These are phyloP conservation scores for Muschampia plurimacula DNA, from an alignment of 2,888 invertebrate genomes.

Conservation along the genomic window DNA sequence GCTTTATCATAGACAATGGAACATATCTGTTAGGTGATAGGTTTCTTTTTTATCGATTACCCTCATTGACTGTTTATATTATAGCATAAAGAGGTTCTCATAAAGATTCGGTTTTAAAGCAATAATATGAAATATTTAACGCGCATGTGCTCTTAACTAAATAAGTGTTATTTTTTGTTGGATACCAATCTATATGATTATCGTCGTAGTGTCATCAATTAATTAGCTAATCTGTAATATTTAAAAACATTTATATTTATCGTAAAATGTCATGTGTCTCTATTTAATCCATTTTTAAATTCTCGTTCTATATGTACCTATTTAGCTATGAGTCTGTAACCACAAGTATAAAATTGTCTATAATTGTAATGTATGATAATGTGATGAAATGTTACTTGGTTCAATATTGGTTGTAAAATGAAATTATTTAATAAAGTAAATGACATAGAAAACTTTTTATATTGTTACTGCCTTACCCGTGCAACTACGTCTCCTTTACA, in stretches of 20 bases:
- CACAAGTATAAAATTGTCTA: constrained; percentile 66
- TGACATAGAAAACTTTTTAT: constrained; percentile 53
- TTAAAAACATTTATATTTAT: constrained; percentile 45
- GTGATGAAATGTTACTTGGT: constrained; percentile 81
- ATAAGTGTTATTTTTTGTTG: constrained; percentile 12
- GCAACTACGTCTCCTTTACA: too few species aligned
- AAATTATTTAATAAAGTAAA: constrained; percentile 85
- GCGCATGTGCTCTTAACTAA: background rate
- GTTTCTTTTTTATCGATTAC: constrained; percentile 58
- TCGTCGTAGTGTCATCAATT: constrained; percentile 30
- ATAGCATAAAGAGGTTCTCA: constrained; percentile 45
- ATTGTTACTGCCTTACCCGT: background rate
- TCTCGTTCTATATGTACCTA: constrained; percentile 62
- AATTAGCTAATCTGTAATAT: constrained; percentile 59
- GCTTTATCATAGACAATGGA: constrained; percentile 75
- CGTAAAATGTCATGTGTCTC: constrained; percentile 50
- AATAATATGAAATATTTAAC: constrained; percentile 1
- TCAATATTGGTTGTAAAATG: constrained; percentile 83
- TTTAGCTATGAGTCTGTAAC: constrained; percentile 78
- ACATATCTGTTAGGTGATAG: constrained; percentile 78
- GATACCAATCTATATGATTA: constrained; percentile 22
- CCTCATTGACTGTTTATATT: constrained; percentile 63
- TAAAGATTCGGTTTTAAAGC: constrained; percentile 15
- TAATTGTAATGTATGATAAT: constrained; percentile 72
- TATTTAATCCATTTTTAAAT: constrained; percentile 63